Base-by-base conservation (phyloP, 2,888 invertebrate species). In the Drosophila colorata region DNA sequence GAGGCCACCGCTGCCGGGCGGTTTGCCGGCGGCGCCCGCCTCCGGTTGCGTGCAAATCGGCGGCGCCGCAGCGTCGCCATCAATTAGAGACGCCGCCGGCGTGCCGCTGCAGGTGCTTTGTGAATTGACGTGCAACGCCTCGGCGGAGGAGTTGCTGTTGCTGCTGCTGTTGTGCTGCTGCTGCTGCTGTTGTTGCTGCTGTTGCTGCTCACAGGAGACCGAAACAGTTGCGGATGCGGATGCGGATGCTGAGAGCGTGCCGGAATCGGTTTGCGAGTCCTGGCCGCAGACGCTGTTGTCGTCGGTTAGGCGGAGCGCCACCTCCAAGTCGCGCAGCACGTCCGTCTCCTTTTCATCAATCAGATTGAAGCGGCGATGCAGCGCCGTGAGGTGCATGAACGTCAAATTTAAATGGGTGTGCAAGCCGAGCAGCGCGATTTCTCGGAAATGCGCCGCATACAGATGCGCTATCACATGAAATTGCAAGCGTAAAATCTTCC, bases 391-490 rank as follows among this genome's bases (percentile, higher is more conserved):
- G 94, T 99, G 98, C 93, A 97, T 97, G 94, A 98, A 98, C 90
- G 99, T 97, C 93, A 98, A 96, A 94, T 99, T 98, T 93, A 99
- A 95, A 94, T 99, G 98, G 92, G 97, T 96, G 94, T 98, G 98
- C 92, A 99, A 95, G 88, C 97, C 96, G 93, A 99, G 95, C 92
- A 97, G 95, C 92, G 97, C 96, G 90, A 98, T 96, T 94, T 98
- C 97, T 93, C 97, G 95, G 94, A 98, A 98, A 95, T 99, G 99
- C 93, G 97, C 96, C 93, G 98, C 98, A 94, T 99, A 98, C 93
- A 99, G 95, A 94, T 99, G 99, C 93, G 98, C 98, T 94, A 99
- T 95, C 93, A 99, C 98, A 94, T 98, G 98, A 95, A 98, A 98
- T 94, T 98, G 95, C 93, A 98, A 95, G 93, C 98, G 96, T 93